Conservation (phyloP, 2,113 vertebrate genomes). For the Opisthocomus hoazin region DNA sequence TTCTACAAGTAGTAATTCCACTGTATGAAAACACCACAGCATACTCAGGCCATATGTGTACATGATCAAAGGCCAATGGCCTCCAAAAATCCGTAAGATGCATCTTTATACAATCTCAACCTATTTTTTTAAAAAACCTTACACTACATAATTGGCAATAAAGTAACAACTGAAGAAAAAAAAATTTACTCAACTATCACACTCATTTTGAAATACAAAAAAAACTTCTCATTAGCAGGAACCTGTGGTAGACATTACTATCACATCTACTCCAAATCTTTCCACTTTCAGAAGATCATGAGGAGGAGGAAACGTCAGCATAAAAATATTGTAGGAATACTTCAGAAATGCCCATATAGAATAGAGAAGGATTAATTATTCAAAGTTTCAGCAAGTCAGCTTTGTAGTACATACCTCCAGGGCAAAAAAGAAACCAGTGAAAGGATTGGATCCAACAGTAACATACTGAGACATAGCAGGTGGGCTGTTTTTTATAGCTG, state of each 20-base stretch:
- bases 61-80: not conserved
- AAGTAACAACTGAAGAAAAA: not conserved
- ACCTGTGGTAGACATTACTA: not conserved
- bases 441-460: constrained; percentile 91
- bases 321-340: not conserved
- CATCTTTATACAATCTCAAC: not conserved
- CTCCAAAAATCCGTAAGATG: not conserved
- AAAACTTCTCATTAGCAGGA: not conserved
- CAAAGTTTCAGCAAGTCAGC: not conserved
- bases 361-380: not conserved
- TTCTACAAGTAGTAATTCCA: not conserved
- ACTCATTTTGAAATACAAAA: not conserved
- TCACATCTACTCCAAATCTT: not conserved
- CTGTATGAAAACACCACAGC: not conserved
- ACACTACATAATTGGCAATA: not conserved
- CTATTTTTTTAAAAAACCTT: not conserved
- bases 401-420: constrained; percentile 81
- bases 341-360: not conserved
- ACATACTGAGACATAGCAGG: constrained; percentile 97
- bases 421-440: constrained; percentile 95
- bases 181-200: not conserved
- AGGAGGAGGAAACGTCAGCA: not conserved
- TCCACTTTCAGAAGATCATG: not conserved
- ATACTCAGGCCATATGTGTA: not conserved
- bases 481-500: constrained; percentile 91